These are phyloP conservation scores for Oxystoma pomonae DNA, from an alignment of 2,888 invertebrate genomes.

Conservation along the genomic window DNA sequence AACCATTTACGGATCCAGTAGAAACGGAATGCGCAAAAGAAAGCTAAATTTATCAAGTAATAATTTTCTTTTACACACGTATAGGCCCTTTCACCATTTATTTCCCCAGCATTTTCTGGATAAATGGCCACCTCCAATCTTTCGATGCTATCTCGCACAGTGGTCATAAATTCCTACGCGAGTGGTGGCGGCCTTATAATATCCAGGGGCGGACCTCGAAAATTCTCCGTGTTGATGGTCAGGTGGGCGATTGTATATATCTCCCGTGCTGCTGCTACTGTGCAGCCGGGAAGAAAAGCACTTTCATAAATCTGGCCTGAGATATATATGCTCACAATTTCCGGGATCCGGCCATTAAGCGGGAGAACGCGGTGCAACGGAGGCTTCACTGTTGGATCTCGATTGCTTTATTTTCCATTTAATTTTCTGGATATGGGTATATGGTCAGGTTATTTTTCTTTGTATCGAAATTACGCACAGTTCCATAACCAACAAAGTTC, in stretches of 20 bases:
- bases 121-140: not conserved
- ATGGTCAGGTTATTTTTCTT: too few species aligned
- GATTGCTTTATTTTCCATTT: slow-evolving; percentile 44
- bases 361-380: slow-evolving; percentile 42
- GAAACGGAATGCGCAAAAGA: too few species aligned
- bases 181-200: not conserved
- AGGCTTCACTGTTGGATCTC: slow-evolving; percentile 40
- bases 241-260: too few species aligned
- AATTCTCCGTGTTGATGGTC: too few species aligned
- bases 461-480: too few species aligned
- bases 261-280: too few species aligned
- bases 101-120: not conserved
- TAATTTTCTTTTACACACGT: too few species aligned
- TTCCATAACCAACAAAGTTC: too few species aligned
- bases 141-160: not conserved
- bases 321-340: slow-evolving; percentile 89
- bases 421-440: too few species aligned
- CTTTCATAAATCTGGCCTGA: slow-evolving; percentile 87
- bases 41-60: too few species aligned
- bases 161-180: not conserved
- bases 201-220: not conserved
- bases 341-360: slow-evolving; percentile 83
- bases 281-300: slow-evolving; percentile 55
- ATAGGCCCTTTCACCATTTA: not conserved
- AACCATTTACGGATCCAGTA: too few species aligned